Percentiles rank a stretch among this genome's conserved stretches.
Evolutionary conservation across 2,797 vertebrate species (phyloP).

Genomic region (Denticeps clupeoides): DNA sequence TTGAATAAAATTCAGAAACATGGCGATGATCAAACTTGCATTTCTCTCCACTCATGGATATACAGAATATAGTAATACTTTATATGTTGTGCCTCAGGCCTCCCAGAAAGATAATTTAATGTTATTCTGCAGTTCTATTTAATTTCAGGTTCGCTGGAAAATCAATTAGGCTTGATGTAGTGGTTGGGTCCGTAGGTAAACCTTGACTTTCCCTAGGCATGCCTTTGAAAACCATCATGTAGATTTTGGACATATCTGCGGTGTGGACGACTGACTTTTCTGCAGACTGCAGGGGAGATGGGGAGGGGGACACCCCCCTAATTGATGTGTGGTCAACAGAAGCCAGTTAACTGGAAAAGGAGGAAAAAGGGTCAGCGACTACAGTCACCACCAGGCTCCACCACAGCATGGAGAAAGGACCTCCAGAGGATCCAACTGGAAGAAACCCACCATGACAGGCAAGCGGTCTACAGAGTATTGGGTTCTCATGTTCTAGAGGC

Average conservation of each 20-base stretch:
- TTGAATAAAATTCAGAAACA: too few species aligned
- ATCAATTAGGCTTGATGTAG: slow-evolving; percentile 31
- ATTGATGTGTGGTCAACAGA: slow-evolving; percentile 44
- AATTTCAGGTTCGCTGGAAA: slow-evolving; percentile 28
- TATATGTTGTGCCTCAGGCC: slow-evolving; percentile 37
- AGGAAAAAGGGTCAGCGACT: slow-evolving; percentile 33
- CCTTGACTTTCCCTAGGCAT: slow-evolving; percentile 26
- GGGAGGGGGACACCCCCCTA: slow-evolving; percentile 29
- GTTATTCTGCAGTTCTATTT: slow-evolving; percentile 14
- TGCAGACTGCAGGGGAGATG: not conserved
- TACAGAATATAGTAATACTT: slow-evolving; percentile 33
- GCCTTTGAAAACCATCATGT: slow-evolving; percentile 33
- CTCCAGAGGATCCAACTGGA: too few species aligned
- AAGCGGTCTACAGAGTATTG: slow-evolving; percentile 16
- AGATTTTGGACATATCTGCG: slow-evolving; percentile 41
- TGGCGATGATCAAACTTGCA: too few species aligned
- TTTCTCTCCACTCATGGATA: too few species aligned
- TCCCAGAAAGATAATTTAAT: slow-evolving; percentile 23
- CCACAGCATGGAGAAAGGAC: too few species aligned
- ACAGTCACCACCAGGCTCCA: slow-evolving; percentile 1
- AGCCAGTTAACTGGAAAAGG: slow-evolving; percentile 52
- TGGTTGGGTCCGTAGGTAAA: slow-evolving; percentile 29
- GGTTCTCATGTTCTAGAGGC: slow-evolving; percentile 32
- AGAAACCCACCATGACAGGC: slow-evolving; percentile 3
- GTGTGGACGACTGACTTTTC: slow-evolving; percentile 22